phyloP scores from a whole-genome alignment of 2,797 vertebrate species.

The Argyrosomus regius region DNA sequence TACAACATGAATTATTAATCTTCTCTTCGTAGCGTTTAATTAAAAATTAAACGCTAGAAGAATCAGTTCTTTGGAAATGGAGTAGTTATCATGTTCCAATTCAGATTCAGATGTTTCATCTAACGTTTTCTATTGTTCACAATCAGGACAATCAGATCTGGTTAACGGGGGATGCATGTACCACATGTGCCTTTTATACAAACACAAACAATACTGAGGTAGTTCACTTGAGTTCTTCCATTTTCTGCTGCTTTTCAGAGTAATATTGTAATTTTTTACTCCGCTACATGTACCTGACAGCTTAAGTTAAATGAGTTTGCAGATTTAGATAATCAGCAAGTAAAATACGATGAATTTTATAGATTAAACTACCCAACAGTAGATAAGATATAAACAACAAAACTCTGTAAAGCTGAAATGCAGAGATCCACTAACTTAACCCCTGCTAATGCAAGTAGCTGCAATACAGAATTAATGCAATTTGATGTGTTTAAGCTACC shows the following conservation, averaged over 20 bases:
- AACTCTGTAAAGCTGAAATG: background rate
- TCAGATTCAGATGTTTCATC: constrained; percentile 6
- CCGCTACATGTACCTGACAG: background rate
- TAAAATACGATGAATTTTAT: background rate
- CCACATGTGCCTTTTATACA: constrained; percentile 34
- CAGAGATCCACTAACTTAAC: too few relatives aligned
- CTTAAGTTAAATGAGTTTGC: background rate
- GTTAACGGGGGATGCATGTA: background rate
- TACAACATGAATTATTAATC: constrained; percentile 47
- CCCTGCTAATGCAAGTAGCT: too few relatives aligned
- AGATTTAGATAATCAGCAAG: background rate
- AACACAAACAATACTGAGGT: background rate
- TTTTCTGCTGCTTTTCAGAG: background rate
- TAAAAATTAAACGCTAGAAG: constrained; percentile 23
- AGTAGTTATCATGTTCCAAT: background rate
- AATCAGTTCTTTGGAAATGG: constrained; percentile 19
- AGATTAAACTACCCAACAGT: background rate
- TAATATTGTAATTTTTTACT: background rate
- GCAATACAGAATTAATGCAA: too few relatives aligned
- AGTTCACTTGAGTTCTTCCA: background rate
- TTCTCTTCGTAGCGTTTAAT: too few relatives aligned
- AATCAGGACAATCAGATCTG: background rate
- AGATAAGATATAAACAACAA: background rate
- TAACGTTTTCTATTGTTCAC: constrained; percentile 6
- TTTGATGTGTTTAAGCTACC: too few relatives aligned